Evolutionary conservation across 2,797 vertebrate species (phyloP), one percentile per base, ranked within the genome.

Genomic region (Heterohyrax brucei): DNA sequence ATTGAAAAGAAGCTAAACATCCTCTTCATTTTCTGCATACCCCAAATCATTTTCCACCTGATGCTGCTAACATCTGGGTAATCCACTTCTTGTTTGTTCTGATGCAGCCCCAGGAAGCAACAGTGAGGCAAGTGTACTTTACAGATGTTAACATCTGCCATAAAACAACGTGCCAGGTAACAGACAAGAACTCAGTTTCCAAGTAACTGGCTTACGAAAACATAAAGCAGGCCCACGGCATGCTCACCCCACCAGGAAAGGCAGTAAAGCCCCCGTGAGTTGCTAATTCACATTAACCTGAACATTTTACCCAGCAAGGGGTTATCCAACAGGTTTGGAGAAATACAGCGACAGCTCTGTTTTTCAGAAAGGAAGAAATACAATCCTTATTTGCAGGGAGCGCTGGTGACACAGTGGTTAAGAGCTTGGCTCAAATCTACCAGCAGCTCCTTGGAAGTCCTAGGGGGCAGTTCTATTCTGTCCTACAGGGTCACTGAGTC

Each of bases 161-260:
- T 77, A 50, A 61, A 80, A 39, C 5, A 14, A 70, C 78, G 90
- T 77, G 89, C 91, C 75, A 86, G 91, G 89, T 88, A 97, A 87
- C 44, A 85, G 91, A 95, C 50, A 86, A 90, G 82, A 92, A 44
- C 83, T 75, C 33, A 1, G 28, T 66, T 92, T 94, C 83, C 76
- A 66, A 66, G 53, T 39, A 90, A 80, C 28, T 30, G 89, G 48
- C 75, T 72, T 73, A 26, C 30, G 26, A 93, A 79, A 46, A 66
- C 8, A 14, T 62, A 91, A 78, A 89, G 84, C 76, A 66, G 59
- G 53, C 53, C 61, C 61, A 83, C 24, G 24, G 84, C 21, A 13
- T 1, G 14, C 53, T 50, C 68, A 7, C 1, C 24, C 79, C 75
- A 10, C 76, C 30, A 39, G 3, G 66, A 50, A 39, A 50, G 73